These are phyloP conservation scores for Acyrthosiphon pisum DNA, from an alignment of 1,140 invertebrate species.

Conservation along the genomic window DNA sequence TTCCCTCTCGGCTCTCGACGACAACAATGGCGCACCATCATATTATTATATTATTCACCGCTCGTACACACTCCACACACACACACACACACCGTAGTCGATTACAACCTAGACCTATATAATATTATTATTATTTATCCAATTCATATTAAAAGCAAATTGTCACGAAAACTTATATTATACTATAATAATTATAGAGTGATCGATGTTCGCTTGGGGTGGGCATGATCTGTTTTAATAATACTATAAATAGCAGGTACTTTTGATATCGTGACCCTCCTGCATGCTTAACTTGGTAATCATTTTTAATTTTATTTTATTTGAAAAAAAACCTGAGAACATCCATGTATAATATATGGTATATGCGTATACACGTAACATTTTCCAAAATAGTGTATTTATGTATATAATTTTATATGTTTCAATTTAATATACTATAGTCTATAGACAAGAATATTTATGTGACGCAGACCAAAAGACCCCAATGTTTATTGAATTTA, in stretches of 20 bases:
- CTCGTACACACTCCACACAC: not conserved
- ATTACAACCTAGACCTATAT: slow-evolving; percentile 20
- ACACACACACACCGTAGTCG: not conserved
- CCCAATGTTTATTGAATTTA: not conserved
- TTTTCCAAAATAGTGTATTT: not conserved
- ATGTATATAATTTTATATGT: not conserved
- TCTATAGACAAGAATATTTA: not conserved
- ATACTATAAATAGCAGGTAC: not conserved
- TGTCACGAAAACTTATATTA: not conserved
- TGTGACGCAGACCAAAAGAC: not conserved
- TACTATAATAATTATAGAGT: too few species aligned
- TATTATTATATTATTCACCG: not conserved
- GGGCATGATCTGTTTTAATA: not conserved
- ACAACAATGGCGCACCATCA: not conserved
- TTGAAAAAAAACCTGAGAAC: too few species aligned
- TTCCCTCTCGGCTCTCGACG: not conserved
- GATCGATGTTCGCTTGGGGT: too few species aligned
- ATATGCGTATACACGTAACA: too few species aligned
- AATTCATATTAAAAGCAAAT: not conserved
- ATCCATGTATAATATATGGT: too few species aligned
- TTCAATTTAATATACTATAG: not conserved
- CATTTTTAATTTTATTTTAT: not conserved
- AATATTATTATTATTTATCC: not conserved
- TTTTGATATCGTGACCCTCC: not conserved
- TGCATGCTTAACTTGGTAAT: not conserved